These are phyloP conservation scores for Characodon lateralis DNA, from an alignment of 2,797 vertebrate species.

Conservation along the genomic window DNA sequence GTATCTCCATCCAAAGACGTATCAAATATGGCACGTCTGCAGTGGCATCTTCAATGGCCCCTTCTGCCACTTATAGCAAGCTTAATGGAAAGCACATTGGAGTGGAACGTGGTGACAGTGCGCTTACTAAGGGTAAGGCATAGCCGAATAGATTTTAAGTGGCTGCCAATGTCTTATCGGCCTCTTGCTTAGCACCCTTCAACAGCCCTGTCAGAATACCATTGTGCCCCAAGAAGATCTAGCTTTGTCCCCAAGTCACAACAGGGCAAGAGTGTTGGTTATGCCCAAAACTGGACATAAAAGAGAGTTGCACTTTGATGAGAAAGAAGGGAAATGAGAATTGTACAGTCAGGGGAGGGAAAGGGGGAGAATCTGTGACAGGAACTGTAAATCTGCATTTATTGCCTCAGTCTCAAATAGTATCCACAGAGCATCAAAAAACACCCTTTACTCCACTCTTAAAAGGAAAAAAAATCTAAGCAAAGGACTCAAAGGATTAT, in stretches of 20 bases:
- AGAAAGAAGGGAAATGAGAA: constrained; percentile 50
- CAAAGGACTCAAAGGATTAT: constrained; percentile 75
- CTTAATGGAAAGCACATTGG: constrained; percentile 50
- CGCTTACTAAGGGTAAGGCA: constrained; percentile 54
- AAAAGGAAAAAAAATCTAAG: constrained; percentile 55
- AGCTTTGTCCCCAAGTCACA: constrained; percentile 43
- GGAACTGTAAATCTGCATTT: constrained; percentile 72
- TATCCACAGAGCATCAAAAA: constrained; percentile 77
- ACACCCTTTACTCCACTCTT: constrained; percentile 19
- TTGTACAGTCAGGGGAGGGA: constrained; percentile 18
- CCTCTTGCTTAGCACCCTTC: constrained; percentile 64
- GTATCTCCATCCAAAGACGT: constrained; percentile 51
- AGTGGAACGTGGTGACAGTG: constrained; percentile 35
- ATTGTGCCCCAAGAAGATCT: constrained; percentile 48
- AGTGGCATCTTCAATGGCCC: constrained; percentile 43
- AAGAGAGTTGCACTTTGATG: constrained; percentile 39
- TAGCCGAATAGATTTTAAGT: constrained; percentile 71
- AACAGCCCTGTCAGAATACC: constrained; percentile 62
- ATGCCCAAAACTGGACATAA: constrained; percentile 23
- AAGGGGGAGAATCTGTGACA: constrained; percentile 52
- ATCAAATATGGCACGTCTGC: constrained; percentile 61
- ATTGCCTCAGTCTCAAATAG: constrained; percentile 68
- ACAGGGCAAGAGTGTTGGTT: constrained; percentile 34
- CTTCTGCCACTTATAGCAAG: constrained; percentile 29
- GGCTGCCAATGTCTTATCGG: constrained; percentile 63